Conservation (phyloP, 2,888 invertebrate species). For the Ormyrus labotus region DNA sequence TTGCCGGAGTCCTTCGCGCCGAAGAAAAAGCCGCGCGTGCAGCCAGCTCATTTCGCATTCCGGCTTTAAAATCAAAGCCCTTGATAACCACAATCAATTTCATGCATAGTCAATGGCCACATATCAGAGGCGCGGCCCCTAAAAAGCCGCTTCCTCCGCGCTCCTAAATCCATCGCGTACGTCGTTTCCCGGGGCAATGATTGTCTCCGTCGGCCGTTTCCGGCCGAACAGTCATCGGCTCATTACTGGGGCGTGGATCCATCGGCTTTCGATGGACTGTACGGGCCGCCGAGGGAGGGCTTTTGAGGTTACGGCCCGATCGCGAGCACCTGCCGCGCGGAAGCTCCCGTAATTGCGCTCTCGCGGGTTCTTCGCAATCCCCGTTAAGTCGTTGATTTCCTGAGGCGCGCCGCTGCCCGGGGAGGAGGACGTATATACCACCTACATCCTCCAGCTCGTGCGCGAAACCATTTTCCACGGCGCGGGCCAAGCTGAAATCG, state of each 20-base stretch:
- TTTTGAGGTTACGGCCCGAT: constrained; percentile 3
- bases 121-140: too few relatives aligned
- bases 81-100: too few relatives aligned
- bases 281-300: not conserved
- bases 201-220: constrained; percentile 17
- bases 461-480: too few relatives aligned
- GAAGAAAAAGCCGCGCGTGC: too few relatives aligned
- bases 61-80: too few relatives aligned
- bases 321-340: not conserved
- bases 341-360: constrained; percentile 19
- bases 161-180: too few relatives aligned
- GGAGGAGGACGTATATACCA: not conserved
- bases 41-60: too few relatives aligned
- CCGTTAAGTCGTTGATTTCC: constrained; percentile 42
- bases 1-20: too few relatives aligned
- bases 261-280: constrained; percentile 13
- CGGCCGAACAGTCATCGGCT: constrained; percentile 2
- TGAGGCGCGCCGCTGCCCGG: constrained; percentile 5
- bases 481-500: too few relatives aligned
- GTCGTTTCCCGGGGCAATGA: too few relatives aligned
- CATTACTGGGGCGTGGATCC: constrained; percentile 25
- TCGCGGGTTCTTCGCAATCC: constrained; percentile 12
- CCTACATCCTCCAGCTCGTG: not conserved
- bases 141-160: too few relatives aligned
- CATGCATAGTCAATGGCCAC: too few relatives aligned